Base-by-base conservation (phyloP, 2,888 invertebrate genomes). In the Drosophila subsilvestris region DNA sequence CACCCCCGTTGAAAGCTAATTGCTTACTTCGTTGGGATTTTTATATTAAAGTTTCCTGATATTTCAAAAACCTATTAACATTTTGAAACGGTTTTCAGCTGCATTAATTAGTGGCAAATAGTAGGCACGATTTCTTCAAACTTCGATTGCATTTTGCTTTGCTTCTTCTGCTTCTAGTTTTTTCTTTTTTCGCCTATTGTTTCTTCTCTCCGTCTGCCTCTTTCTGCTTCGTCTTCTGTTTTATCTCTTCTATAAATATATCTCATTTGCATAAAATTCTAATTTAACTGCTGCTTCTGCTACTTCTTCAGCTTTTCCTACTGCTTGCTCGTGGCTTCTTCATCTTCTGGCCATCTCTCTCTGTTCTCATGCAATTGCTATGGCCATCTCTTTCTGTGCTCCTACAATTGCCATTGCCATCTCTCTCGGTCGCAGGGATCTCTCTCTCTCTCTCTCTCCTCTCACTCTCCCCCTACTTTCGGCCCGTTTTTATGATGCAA, bases 191-290 rank as follows among this genome's bases (percentile, higher is more conserved):
- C 6, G 14, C 32, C 32, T 32, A 32, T 32, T 32, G 14, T 37
- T 37, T 5, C 14, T 14, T 2, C 37, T 6, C 37, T 32, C 12
- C 12, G 12, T 12, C 5, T n/a, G 1, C 14, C 14, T 37, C 44
- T 50, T 10, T 14, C 14, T 37, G 37, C 37, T 37, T 37, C 37
- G 7, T 2, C n/a, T 65, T 51, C n/a, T 29, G 43, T 44, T 49
- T 45, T 63, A 53, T 65, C 73, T 65, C 53, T 50, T 61, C 53
- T 61, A 75, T 72, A 79, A 79, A 81, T 77, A 73, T 56, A 56
- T 62, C 76, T 78, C 69, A 90, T 90, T 90, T 90, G 88, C 90
- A 90, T 90, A 90, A 90, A 90, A 90, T 90, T 89, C 88, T 83
- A 90, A 90, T 90, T 90, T 90, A 86, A 79, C 74, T 77, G 80